Base-by-base conservation (phyloP, 2,888 invertebrate genomes). In the Volucella zonaria region DNA sequence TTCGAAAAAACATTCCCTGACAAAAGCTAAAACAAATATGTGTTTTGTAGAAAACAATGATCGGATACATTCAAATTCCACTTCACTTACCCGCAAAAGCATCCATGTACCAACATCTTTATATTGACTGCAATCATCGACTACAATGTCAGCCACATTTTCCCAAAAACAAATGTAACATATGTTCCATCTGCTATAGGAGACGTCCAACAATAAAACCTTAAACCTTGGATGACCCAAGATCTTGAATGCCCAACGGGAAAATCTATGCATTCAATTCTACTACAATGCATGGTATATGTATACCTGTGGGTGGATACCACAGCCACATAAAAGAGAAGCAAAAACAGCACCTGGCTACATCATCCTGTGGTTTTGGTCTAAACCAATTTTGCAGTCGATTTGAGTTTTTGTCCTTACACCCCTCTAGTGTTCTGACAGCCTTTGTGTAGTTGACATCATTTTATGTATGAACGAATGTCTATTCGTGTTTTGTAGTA, bases 371-470 rank as follows among this genome's bases (percentile, higher is more conserved):
- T 59, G 76, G 81, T 70, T 76, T 78, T 59, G 73, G 70, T 54
- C 59, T 66, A 64, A 75, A 70, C 70, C 70, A 76, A 81, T 81
- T 81, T 81, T 75, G 51, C 68, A 68, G 75, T 81, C 75, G 64
- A 81, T 81, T 75, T 75, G 56, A 64, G 40, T 76, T 66, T 52
- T 40, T 47, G 45, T 66, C 52, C 58, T 1, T 58, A 23, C 38
- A 11, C 31, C 45, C 18, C 49, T 8, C 10, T 6, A 38, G 11
- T 56, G 43, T 49, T 31, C 38, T 49, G 43, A 18, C 58, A 59
- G 58, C 58, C 68, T 73, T 79, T 79, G 71, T 79, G 73, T 59
- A 73, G 64, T 52, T 79, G 78, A 73, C 78, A 73, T 79, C 18
- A 40, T 66, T 78, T 15, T 11, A 40, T 40, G 40, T 40, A 61